A percentile compares a stretch with the other conserved stretches of the same genome.
Conservation (phyloP, 2,113 vertebrate genomes). For the Notiomystis cincta region DNA sequence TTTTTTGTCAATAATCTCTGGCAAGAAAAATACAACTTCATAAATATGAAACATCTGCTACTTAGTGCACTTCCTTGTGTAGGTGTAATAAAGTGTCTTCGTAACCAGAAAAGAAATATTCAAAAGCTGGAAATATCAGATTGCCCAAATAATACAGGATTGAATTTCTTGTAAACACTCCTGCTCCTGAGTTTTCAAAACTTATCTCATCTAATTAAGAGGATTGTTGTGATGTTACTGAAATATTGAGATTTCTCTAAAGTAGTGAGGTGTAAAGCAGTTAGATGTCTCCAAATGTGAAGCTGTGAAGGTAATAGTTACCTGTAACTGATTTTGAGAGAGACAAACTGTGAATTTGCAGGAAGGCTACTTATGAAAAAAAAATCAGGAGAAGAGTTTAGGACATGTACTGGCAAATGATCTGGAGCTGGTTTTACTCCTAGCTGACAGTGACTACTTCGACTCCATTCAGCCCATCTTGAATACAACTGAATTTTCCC, state of each 20-base stretch:
- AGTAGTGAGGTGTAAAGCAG: neutral
- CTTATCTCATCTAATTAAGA: neutral
- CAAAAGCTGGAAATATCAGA: neutral
- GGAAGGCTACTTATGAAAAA: neutral
- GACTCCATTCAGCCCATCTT: neutral
- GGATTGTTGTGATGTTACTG: neutral
- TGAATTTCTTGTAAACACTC: neutral
- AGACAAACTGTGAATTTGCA: neutral
- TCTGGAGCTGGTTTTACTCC: neutral
- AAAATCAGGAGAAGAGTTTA: neutral
- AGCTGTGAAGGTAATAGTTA: neutral
- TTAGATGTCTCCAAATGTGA: neutral
- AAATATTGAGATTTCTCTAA: neutral
- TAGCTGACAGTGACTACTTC: neutral
- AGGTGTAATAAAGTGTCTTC: neutral
- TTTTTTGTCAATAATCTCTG: conserved; percentile 4
- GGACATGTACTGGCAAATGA: neutral
- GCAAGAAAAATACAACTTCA: conserved; percentile 7
- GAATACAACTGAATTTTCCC: neutral
- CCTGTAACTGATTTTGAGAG: neutral
- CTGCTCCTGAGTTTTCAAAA: neutral
- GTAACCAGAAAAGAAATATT: neutral
- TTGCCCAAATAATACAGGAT: neutral
- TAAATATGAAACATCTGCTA: conserved; percentile 7
- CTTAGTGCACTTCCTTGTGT: neutral